Base-by-base conservation (phyloP, 2,888 invertebrate species). In the Drosophila bunnanda region DNA sequence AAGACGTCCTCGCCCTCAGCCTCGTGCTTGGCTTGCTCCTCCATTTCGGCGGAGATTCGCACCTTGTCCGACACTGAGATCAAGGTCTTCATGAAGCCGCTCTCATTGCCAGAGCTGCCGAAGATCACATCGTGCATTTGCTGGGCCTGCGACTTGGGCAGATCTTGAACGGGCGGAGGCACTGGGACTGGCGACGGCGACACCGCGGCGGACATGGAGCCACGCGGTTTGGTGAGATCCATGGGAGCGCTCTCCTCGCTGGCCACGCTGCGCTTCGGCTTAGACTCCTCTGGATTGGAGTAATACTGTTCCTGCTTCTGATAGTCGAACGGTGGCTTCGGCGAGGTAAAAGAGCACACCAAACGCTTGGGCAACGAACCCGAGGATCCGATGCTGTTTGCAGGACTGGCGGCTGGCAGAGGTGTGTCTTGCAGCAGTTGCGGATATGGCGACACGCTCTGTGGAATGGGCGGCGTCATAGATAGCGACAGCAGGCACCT, bases 401-500 rank as follows among this genome's bases (percentile, higher is more conserved):
- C 81, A 1, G 78, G 74, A 65, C 77, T 80, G 5, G 80, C 75
- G 2, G 79, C 78, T 0, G 80, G 79, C 2, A 75, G 53, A 0
- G 79, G 78, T 0, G 76, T 75, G 0, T 87, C 79, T 43, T 74
- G 75, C 52, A 78, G 22, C 70, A 77, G 22, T 73, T 77, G 71
- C 38, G 92, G 78, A 66, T 80, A 87, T 20, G 90, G 90, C 81
- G 91, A 94, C 88, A 82, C 92, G 59, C 87, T 91, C 50, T 79
- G 90, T 9, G 88, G 79, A 32, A 90, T 92, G 1, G 94, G 93
- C 9, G 94, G 94, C 46, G 94, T 93, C 82, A 93, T 93, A 25
- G 94, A 95, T 48, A 97, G 93, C 38, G 96, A 96, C 43, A 97
- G 92, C 66, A 97, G 93, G 89, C 97, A 96, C 81, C 96, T 95